phyloP scores from a whole-genome alignment of 2,888 invertebrate species.

The Eumacrocentrus americanus region DNA sequence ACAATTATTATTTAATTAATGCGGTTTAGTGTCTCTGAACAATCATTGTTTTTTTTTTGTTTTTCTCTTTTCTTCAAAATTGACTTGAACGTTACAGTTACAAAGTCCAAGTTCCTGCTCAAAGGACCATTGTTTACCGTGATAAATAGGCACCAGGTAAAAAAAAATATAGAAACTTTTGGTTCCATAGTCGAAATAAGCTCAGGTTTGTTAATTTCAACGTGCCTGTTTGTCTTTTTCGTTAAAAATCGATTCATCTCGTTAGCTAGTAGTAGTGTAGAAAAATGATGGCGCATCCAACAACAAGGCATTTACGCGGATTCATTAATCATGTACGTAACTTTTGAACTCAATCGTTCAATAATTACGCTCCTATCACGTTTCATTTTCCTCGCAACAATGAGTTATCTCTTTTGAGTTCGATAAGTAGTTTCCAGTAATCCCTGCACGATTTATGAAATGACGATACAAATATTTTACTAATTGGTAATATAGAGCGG shows the following conservation, averaged over 20 bases:
- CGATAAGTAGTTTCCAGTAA: constrained; percentile 22
- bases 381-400: not conserved
- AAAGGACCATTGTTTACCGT: constrained; percentile 23
- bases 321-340: constrained; percentile 6
- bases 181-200: constrained; percentile 12
- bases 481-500: no score
- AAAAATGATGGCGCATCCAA: constrained; percentile 10
- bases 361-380: constrained; percentile 12
- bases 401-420: constrained; percentile 5
- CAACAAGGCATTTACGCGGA: constrained; percentile 24
- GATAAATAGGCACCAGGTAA: constrained; percentile 15
- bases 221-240: constrained; percentile 7
- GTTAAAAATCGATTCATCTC: constrained; percentile 5
- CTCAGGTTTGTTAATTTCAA: constrained; percentile 14
- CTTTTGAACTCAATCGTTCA: constrained; percentile 28
- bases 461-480: no score
- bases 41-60: constrained; percentile 4
- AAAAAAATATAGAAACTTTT: constrained; percentile 18
- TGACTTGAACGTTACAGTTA: constrained; percentile 33
- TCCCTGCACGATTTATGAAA: constrained; percentile 26
- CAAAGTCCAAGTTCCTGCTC: no score
- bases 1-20: constrained; percentile 24
- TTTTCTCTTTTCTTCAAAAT: constrained; percentile 22
- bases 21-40: constrained; percentile 23
- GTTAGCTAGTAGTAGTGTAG: not conserved